Conservation (phyloP, 2,797 vertebrate species). For the Apogon hyalosoma region DNA sequence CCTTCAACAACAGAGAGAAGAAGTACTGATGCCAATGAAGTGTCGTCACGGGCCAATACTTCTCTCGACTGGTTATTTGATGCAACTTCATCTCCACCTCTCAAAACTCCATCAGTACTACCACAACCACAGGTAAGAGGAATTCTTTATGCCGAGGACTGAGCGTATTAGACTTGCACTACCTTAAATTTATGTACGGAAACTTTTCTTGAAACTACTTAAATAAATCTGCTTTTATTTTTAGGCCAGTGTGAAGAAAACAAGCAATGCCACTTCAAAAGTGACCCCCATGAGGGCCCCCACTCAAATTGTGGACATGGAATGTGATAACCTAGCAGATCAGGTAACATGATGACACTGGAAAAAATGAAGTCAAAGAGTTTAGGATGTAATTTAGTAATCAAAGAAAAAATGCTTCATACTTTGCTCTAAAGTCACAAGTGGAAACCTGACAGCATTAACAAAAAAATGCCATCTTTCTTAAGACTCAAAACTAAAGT, state of each 20-base stretch:
- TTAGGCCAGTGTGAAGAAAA: slow-evolving; percentile 52
- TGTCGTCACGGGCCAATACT: slow-evolving; percentile 29
- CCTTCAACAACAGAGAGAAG: slow-evolving; percentile 3
- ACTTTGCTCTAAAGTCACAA: too few species aligned
- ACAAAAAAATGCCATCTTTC: too few species aligned
- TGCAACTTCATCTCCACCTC: slow-evolving; percentile 30
- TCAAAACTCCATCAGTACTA: not conserved
- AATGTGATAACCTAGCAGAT: slow-evolving; percentile 75
- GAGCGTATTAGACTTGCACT: not conserved
- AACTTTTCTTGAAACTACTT: not conserved
- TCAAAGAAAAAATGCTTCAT: too few species aligned
- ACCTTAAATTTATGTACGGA: not conserved
- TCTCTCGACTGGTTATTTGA: slow-evolving; percentile 73
- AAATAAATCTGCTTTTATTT: not conserved
- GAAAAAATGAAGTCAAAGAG: not conserved
- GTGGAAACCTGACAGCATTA: too few species aligned
- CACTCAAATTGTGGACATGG: slow-evolving; percentile 66
- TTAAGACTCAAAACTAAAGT: too few species aligned
- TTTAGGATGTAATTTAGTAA: not conserved
- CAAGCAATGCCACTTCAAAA: not conserved
- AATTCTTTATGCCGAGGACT: too few species aligned
- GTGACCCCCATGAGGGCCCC: slow-evolving; percentile 30
- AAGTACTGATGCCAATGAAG: slow-evolving; percentile 2
- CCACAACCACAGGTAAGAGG: slow-evolving; percentile 27
- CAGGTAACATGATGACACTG: slow-evolving; percentile 57